These are phyloP conservation scores for Papilio aristodemus DNA, from an alignment of 1,140 invertebrate genomes.

Conservation along the genomic window DNA sequence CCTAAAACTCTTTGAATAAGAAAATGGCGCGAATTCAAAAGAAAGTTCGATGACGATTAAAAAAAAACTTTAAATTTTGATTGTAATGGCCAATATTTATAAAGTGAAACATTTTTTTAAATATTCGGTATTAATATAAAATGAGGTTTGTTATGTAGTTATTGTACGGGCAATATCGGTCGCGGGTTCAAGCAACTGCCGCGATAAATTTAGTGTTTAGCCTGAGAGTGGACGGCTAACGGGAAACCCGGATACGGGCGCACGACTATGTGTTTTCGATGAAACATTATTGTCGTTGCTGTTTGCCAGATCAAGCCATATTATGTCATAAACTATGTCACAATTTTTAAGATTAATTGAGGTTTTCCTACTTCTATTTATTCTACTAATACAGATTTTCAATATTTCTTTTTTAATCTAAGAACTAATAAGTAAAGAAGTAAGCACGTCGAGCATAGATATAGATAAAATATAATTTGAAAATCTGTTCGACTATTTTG, in stretches of 20 bases:
- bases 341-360: too few species aligned
- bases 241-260: slow-evolving; percentile 51
- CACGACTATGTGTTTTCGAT: slow-evolving; percentile 25
- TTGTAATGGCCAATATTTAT: neutral
- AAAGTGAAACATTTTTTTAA: too few species aligned
- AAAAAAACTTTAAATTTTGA: neutral
- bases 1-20: neutral
- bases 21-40: neutral
- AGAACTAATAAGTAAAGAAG: too few species aligned
- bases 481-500: too few species aligned
- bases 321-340: too few species aligned
- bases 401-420: too few species aligned
- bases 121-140: neutral
- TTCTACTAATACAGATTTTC: too few species aligned
- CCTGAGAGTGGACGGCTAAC: slow-evolving; percentile 44
- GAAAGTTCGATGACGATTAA: neutral
- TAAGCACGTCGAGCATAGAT: too few species aligned
- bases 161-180: slow-evolving; percentile 44
- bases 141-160: slow-evolving; percentile 24
- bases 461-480: too few species aligned
- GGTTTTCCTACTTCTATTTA: too few species aligned
- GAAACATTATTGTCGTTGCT: neutral
- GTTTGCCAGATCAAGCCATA: neutral
- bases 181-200: slow-evolving; percentile 56
- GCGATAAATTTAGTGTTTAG: slow-evolving; percentile 55